These are phyloP conservation scores for Zeuzera pyrina DNA, from an alignment of 2,888 invertebrate genomes.

Conservation along the genomic window DNA sequence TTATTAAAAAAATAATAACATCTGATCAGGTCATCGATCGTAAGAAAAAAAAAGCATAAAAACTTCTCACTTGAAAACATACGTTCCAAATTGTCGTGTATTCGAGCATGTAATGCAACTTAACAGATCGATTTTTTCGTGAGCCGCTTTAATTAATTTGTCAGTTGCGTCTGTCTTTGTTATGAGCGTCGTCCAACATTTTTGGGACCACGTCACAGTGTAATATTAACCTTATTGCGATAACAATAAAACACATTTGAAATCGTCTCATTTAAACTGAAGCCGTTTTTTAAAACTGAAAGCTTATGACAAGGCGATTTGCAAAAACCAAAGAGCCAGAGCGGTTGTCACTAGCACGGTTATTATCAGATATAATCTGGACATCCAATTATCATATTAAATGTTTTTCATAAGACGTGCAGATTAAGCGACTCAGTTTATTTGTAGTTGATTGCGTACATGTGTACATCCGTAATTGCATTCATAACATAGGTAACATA, in stretches of 20 bases:
- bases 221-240: conserved; percentile 6
- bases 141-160: conserved; percentile 58
- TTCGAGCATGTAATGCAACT: conserved; percentile 51
- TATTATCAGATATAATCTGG: conserved; percentile 47
- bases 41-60: conserved; percentile 13
- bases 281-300: conserved; percentile 29
- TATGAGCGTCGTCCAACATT: conserved; percentile 13
- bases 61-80: conserved; percentile 12
- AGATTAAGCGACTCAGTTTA: conserved; percentile 10
- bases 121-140: conserved; percentile 53
- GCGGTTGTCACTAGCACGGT: conserved; percentile 32
- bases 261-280: conserved; percentile 5
- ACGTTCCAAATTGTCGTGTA: conserved; percentile 21
- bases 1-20: too few relatives aligned
- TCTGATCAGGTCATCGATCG: conserved; percentile 4
- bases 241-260: conserved; percentile 7
- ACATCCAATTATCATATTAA: conserved; percentile 60
- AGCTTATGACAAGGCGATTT: conserved; percentile 27
- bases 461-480: too few relatives aligned
- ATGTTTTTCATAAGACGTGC: conserved; percentile 35
- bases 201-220: conserved; percentile 9
- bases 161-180: conserved; percentile 30
- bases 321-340: conserved; percentile 25
- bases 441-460: too few relatives aligned
- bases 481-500: too few relatives aligned